Evolutionary conservation across 2,888 invertebrate species (phyloP).

Genomic region (Xylocampa areola): DNA sequence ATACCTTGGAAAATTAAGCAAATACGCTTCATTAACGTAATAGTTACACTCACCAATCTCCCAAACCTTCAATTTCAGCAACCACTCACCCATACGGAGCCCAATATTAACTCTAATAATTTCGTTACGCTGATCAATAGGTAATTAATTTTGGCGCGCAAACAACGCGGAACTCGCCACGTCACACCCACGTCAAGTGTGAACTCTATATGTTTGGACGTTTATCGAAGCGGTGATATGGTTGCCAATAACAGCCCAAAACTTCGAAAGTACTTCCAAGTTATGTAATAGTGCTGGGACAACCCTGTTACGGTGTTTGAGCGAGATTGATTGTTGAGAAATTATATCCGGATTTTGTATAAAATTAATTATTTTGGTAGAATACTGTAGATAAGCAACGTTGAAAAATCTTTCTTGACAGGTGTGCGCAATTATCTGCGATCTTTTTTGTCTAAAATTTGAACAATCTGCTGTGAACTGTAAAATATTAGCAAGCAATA

Average conservation of each 20-base stretch:
- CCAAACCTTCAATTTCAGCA: constrained; percentile 9
- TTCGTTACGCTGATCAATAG: constrained; percentile 48
- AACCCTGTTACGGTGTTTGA: constrained; percentile 19
- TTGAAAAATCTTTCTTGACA: too few species aligned
- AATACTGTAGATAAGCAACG: too few species aligned
- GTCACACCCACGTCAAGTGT: constrained; percentile 66
- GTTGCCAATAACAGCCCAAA: constrained; percentile 55
- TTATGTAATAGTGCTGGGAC: constrained; percentile 40
- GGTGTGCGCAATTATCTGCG: too few species aligned
- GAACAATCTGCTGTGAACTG: too few species aligned
- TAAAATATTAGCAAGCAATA: too few species aligned
- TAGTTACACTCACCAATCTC: neutral
- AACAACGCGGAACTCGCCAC: constrained; percentile 41
- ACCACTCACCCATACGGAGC: constrained; percentile 10
- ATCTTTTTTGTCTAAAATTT: too few species aligned
- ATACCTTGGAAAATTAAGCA: neutral
- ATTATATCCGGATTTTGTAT: neutral
- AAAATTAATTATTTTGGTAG: too few species aligned
- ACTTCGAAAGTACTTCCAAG: constrained; percentile 45
- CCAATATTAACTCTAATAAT: constrained; percentile 49
- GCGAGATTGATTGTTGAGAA: neutral
- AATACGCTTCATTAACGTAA: neutral
- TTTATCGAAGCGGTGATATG: constrained; percentile 48
- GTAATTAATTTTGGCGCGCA: constrained; percentile 56
- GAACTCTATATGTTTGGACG: constrained; percentile 59